These are phyloP conservation scores for Steinernema hermaphroditum DNA, from an alignment of 2,888 invertebrate species.

Conservation along the genomic window DNA sequence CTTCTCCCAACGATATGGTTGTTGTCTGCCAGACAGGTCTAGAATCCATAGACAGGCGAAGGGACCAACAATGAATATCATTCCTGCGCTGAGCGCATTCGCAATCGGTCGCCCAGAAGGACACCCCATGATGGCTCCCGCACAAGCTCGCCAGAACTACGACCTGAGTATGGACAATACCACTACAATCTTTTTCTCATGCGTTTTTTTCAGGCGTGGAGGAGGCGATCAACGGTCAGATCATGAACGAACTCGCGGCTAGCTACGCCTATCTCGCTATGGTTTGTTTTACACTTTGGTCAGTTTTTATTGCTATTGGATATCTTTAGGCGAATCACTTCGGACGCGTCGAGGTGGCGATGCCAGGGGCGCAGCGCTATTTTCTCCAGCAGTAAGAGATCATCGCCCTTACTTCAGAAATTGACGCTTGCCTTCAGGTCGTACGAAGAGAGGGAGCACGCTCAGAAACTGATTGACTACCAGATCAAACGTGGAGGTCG, in stretches of 20 bases:
- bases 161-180: background rate
- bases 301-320: background rate
- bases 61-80: too few species aligned
- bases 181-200: too few species aligned
- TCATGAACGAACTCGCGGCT: constrained; percentile 41
- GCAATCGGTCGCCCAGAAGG: too few species aligned
- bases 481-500: constrained; percentile 42
- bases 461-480: constrained; percentile 48
- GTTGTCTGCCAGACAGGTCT: too few species aligned
- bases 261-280: constrained; percentile 42
- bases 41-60: too few species aligned
- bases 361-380: constrained; percentile 41
- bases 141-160: constrained; percentile 39
- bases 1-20: too few species aligned
- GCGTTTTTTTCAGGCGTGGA: constrained; percentile 31
- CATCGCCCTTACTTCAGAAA: too few species aligned
- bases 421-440: constrained; percentile 20
- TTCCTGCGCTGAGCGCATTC: too few species aligned
- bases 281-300: constrained; percentile 13
- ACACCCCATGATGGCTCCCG: constrained; percentile 5
- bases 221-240: constrained; percentile 39
- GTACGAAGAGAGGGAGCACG: constrained; percentile 41
- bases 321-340: constrained; percentile 42
- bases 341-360: constrained; percentile 40
- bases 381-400: constrained; percentile 37